Evolutionary conservation across 2,888 invertebrate genomes (phyloP).

Genomic region (Galerucella calmariensis): DNA sequence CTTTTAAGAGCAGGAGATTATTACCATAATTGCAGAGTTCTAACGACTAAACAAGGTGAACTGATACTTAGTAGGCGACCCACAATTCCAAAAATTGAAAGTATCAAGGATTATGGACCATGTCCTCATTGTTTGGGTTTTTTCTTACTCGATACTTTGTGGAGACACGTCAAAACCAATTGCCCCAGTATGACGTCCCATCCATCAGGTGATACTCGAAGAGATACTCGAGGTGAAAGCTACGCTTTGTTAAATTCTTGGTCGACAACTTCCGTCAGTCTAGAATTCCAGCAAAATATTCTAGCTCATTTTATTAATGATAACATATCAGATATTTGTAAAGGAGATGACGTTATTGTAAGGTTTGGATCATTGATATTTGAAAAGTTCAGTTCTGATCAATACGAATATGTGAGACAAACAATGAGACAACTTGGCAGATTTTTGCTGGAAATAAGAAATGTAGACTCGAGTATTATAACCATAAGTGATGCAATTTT

Average conservation of each 20-base stretch:
- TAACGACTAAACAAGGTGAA: conserved; percentile 29
- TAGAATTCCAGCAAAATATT: conserved; percentile 19
- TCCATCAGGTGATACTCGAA: background rate
- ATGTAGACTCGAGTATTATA: background rate
- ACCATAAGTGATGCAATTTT: background rate
- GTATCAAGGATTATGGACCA: conserved; percentile 34
- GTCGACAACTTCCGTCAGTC: background rate
- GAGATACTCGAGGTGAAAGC: conserved; percentile 21
- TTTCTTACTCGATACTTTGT: conserved; percentile 9
- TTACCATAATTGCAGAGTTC: conserved; percentile 36
- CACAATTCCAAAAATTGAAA: conserved; percentile 18
- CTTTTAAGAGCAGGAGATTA: conserved; percentile 25
- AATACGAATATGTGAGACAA: conserved; percentile 21
- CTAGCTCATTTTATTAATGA: conserved; percentile 9
- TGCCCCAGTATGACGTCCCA: background rate
- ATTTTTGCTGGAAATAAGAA: conserved; percentile 10
- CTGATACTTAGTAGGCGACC: conserved; percentile 31
- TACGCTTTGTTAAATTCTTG: conserved; percentile 17
- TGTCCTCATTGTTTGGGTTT: conserved; percentile 37
- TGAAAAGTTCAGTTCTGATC: conserved; percentile 18
- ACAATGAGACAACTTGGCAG: conserved; percentile 23
- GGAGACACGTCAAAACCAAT: conserved; percentile 14
- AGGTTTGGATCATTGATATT: conserved; percentile 18
- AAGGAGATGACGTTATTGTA: conserved; percentile 11
- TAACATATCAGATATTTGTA: conserved; percentile 14